A percentile compares a stretch with the other conserved stretches of the same genome.
phyloP scores from a whole-genome alignment of 2,888 invertebrate species.

The Hypena proboscidalis region DNA sequence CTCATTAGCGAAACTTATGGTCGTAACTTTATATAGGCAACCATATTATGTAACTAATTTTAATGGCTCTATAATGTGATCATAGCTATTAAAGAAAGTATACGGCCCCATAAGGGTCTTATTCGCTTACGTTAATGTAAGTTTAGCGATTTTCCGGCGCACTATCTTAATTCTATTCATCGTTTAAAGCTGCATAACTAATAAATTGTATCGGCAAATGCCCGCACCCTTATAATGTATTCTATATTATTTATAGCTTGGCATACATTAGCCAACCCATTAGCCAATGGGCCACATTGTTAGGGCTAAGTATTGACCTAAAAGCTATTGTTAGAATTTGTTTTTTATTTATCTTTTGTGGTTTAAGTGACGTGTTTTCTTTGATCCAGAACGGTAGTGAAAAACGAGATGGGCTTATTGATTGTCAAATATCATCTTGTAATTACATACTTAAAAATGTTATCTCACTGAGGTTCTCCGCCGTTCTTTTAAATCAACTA shows the following conservation, averaged over 20 bases:
- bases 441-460: slow-evolving; percentile 6
- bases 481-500: too few species aligned
- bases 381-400: too few species aligned
- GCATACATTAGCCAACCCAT: slow-evolving; percentile 70
- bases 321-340: slow-evolving; percentile 62
- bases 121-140: neutral
- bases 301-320: slow-evolving; percentile 68
- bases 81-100: neutral
- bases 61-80: slow-evolving; percentile 1
- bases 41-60: slow-evolving; percentile 2
- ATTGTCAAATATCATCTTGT: too few species aligned
- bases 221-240: slow-evolving; percentile 54
- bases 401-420: too few species aligned
- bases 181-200: slow-evolving; percentile 16
- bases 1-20: slow-evolving; percentile 20
- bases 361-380: too few species aligned
- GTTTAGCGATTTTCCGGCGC: neutral
- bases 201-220: slow-evolving; percentile 49
- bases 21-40: slow-evolving; percentile 2
- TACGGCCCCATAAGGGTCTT: neutral
- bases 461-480: neutral
- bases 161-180: slow-evolving; percentile 1
- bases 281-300: slow-evolving; percentile 63
- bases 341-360: too few species aligned
- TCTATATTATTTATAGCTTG: slow-evolving; percentile 67